Evolutionary conservation across 2,888 invertebrate genomes (phyloP).

Genomic region (Parapristionchus giblindavisi): DNA sequence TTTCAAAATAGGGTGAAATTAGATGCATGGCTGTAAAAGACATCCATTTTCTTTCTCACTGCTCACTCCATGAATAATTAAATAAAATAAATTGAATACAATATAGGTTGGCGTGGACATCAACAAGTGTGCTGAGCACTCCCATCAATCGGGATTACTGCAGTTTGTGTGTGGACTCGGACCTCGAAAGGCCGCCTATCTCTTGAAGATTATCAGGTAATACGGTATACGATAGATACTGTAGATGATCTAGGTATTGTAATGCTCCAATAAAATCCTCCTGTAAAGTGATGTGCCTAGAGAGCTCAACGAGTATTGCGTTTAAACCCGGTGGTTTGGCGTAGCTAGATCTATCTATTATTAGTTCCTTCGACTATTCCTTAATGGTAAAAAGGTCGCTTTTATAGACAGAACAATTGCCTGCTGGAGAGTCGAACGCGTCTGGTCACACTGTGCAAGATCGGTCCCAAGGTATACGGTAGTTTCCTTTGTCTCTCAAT

Average conservation of each 20-base stretch:
- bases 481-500: neutral
- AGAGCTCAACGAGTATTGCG: too few relatives aligned
- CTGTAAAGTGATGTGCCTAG: too few relatives aligned
- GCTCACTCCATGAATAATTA: too few relatives aligned
- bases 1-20: too few relatives aligned
- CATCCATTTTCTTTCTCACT: too few relatives aligned
- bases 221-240: too few relatives aligned
- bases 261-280: slow-evolving; percentile 33
- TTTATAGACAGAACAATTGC: slow-evolving; percentile 55
- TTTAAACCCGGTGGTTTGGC: too few relatives aligned
- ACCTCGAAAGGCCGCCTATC: slow-evolving; percentile 83
- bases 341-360: too few relatives aligned
- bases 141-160: slow-evolving; percentile 83
- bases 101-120: slow-evolving; percentile 88
- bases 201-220: slow-evolving; percentile 70
- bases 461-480: slow-evolving; percentile 83
- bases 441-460: slow-evolving; percentile 90
- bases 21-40: too few relatives aligned
- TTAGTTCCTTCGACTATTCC: neutral
- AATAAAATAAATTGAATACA: too few relatives aligned
- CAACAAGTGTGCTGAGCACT: slow-evolving; percentile 88
- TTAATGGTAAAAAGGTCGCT: neutral
- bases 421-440: slow-evolving; percentile 77
- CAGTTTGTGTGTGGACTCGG: slow-evolving; percentile 98
- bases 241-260: too few relatives aligned